These are phyloP conservation scores for Mactromeris polynyma DNA, from an alignment of 2,888 invertebrate species.

Conservation along the genomic window DNA sequence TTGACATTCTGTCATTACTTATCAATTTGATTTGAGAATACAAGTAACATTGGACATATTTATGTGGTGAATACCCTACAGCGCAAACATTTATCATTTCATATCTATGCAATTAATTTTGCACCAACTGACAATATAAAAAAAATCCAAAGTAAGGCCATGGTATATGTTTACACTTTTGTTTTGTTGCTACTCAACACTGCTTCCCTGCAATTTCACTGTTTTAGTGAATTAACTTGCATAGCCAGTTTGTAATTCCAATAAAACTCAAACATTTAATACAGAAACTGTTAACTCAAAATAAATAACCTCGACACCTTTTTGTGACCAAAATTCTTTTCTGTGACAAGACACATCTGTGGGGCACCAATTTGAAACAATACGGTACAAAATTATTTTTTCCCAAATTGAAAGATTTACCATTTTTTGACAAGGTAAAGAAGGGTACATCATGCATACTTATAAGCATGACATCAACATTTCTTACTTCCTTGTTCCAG, in stretches of 20 bases:
- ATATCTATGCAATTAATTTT: constrained; percentile 1
- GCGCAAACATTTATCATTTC: neutral
- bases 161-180: too few relatives aligned
- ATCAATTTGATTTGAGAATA: neutral
- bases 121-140: neutral
- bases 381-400: neutral
- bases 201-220: too few relatives aligned
- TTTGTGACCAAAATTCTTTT: neutral
- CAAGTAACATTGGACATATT: neutral
- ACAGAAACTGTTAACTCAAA: too few relatives aligned
- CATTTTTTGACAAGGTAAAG: neutral
- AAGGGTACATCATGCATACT: neutral
- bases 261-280: too few relatives aligned
- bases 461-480: neutral
- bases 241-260: too few relatives aligned
- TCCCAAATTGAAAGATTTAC: neutral
- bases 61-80: neutral
- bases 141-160: neutral
- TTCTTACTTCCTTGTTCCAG: neutral
- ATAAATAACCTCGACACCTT: neutral
- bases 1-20: neutral
- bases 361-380: neutral
- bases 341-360: neutral
- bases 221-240: too few relatives aligned
- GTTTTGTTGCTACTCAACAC: too few relatives aligned